Conservation (phyloP, 64 coral and sea anemone species). For the Pocillopora verrucosa region DNA sequence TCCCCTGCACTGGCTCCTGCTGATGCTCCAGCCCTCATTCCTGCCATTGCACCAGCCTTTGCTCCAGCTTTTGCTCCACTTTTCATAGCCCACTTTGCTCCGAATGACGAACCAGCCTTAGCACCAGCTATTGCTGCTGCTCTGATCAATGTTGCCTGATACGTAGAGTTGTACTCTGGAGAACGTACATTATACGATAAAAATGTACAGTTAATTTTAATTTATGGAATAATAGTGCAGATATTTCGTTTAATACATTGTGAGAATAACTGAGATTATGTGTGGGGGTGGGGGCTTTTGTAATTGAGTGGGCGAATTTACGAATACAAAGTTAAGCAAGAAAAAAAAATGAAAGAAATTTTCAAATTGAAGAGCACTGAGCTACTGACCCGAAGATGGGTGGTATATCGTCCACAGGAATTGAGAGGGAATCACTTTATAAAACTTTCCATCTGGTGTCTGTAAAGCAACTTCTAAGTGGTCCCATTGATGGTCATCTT, state of each 20-base stretch:
- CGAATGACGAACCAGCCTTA: slow-evolving; percentile 10
- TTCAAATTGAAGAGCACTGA: too few relatives aligned
- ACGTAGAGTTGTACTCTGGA: background rate
- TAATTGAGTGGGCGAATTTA: too few relatives aligned
- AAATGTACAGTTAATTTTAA: background rate
- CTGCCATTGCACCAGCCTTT: slow-evolving; percentile 39
- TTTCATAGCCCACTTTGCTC: background rate
- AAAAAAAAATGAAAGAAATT: background rate
- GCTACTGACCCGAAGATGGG: background rate
- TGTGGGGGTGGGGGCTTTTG: too few relatives aligned
- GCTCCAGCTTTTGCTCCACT: slow-evolving; percentile 32
- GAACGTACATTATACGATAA: too few relatives aligned
- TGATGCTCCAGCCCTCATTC: slow-evolving; percentile 6
- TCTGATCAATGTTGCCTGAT: background rate
- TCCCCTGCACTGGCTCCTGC: slow-evolving; percentile 4
- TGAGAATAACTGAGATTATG: too few relatives aligned
- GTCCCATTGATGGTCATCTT: slow-evolving; percentile 63
- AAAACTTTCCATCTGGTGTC: slow-evolving; percentile 46
- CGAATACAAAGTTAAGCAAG: too few relatives aligned
- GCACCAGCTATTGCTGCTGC: slow-evolving; percentile 25
- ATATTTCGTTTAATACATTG: too few relatives aligned
- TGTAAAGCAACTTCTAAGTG: slow-evolving; percentile 52
- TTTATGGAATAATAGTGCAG: too few relatives aligned
- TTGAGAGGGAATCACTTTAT: slow-evolving; percentile 56
- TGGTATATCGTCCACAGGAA: slow-evolving; percentile 55